These are phyloP conservation scores for Carettochelys insculpta DNA, from an alignment of 2,113 vertebrate genomes.

Conservation along the genomic window DNA sequence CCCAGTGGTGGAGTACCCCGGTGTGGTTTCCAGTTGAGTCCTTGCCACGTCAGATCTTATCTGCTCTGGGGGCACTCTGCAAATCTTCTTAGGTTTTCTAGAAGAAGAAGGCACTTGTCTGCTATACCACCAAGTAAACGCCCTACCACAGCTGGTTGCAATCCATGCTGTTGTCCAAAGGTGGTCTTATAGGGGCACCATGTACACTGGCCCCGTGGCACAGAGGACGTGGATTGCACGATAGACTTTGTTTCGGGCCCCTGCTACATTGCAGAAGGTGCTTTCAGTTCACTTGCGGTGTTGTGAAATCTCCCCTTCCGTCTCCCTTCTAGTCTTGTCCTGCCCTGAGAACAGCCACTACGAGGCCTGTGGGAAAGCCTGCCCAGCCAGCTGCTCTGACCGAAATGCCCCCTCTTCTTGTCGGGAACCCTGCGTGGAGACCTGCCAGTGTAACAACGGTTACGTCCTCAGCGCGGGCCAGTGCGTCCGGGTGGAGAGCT, in stretches of 20 bases:
- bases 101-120: neutral
- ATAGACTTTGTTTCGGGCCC: neutral
- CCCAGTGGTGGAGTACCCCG: too few relatives aligned
- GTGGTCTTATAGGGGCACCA: too few relatives aligned
- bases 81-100: neutral
- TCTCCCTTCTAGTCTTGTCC: constrained; percentile 18
- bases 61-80: neutral
- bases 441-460: constrained; percentile 66
- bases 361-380: constrained; percentile 68
- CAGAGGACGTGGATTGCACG: neutral
- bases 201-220: too few relatives aligned
- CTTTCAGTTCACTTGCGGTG: neutral
- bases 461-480: constrained; percentile 38
- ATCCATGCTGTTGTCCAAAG: too few relatives aligned
- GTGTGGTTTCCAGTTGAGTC: neutral
- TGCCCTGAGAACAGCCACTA: constrained; percentile 77
- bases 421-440: constrained; percentile 63
- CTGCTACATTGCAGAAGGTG: neutral
- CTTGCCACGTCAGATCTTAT: neutral
- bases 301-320: neutral
- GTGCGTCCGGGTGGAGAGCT: constrained; percentile 44
- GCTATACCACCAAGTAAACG: neutral
- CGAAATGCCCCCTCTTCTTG: rapidly evolving
- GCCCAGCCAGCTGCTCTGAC: constrained; percentile 60
- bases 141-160: neutral